Conservation (phyloP, 2,797 vertebrate species). For the Erpetoichthys calabaricus region DNA sequence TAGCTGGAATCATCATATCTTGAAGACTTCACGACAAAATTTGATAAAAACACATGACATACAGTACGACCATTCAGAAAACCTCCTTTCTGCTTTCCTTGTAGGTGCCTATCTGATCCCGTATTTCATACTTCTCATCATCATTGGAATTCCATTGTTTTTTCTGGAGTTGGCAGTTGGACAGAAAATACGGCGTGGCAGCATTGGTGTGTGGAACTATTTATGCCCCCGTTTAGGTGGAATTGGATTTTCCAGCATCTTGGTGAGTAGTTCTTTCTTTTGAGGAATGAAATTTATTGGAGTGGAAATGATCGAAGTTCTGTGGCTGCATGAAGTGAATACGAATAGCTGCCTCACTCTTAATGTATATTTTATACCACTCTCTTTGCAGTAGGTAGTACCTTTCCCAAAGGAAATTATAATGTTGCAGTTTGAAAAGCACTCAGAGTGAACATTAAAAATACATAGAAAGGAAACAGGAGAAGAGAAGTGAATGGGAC, state of each 20-base stretch:
- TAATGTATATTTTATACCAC: no score
- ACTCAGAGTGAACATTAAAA: no score
- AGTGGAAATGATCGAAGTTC: background rate
- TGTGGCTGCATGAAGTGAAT: background rate
- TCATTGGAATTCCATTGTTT: constrained; percentile 91
- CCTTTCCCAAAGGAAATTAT: no score
- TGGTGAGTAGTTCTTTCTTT: constrained; percentile 46
- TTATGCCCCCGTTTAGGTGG: constrained; percentile 85
- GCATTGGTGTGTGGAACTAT: constrained; percentile 95
- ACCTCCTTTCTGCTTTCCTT: constrained; percentile 7
- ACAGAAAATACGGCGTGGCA: constrained; percentile 86
- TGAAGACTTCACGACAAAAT: no score
- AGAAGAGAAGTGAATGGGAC: no score
- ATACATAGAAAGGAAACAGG: no score
- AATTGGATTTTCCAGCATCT: constrained; percentile 83
- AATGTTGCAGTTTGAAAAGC: no score
- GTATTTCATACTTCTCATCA: constrained; percentile 83
- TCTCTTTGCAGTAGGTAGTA: no score
- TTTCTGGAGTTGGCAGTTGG: constrained; percentile 95
- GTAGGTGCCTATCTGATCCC: constrained; percentile 91
- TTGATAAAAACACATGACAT: no score
- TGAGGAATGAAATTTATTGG: background rate
- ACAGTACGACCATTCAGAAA: no score
- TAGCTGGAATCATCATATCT: no score
- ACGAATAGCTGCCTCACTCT: background rate